Conservation (phyloP, 2,888 invertebrate species). For the Nudaria mundana region DNA sequence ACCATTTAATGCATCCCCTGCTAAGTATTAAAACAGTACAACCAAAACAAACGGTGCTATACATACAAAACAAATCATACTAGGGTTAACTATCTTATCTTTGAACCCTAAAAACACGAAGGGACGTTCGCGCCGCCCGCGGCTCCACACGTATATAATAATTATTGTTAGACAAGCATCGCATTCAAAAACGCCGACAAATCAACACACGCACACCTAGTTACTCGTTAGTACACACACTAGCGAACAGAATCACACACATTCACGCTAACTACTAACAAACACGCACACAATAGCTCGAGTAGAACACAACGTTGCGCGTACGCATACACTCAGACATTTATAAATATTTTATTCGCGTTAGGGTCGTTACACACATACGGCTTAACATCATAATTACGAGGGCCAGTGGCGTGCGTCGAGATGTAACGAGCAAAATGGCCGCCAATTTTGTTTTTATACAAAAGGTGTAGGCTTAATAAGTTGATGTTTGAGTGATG, state of each 20-base stretch:
- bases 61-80: constrained; percentile 30
- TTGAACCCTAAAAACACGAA: constrained; percentile 31
- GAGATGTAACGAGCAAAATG: constrained; percentile 80
- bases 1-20: constrained; percentile 15
- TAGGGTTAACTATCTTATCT: constrained; percentile 33
- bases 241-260: constrained; percentile 6
- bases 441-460: constrained; percentile 68
- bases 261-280: constrained; percentile 2
- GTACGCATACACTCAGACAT: constrained; percentile 40
- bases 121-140: constrained; percentile 47
- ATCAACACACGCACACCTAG: constrained; percentile 42
- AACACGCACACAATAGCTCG: constrained; percentile 4
- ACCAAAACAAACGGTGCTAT: constrained; percentile 21
- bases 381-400: constrained; percentile 69
- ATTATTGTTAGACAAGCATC: constrained; percentile 75
- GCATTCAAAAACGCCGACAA: constrained; percentile 74
- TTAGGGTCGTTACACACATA: constrained; percentile 47
- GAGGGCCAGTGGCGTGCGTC: constrained; percentile 76
- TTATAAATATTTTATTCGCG: constrained; percentile 47
- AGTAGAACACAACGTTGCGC: constrained; percentile 22
- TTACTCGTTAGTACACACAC: constrained; percentile 24
- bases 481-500: constrained; percentile 50
- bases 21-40: constrained; percentile 16
- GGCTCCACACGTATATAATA: constrained; percentile 76
- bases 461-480: constrained; percentile 60